Base-by-base conservation (phyloP, 2,797 vertebrate species). In the Helicolenus hilgendorfi region DNA sequence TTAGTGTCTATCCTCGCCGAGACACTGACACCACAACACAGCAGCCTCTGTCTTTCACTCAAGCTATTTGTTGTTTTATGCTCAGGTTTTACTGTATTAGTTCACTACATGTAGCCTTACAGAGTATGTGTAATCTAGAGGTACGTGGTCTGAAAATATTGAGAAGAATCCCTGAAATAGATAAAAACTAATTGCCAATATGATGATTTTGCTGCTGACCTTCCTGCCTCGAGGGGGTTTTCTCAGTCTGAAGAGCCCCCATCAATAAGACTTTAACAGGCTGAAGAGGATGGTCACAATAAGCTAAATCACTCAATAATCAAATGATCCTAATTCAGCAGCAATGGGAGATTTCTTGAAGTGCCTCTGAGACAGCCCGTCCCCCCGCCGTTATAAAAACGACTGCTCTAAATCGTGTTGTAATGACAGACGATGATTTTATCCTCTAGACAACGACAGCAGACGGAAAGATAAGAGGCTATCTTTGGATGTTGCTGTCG, bases 231-330 rank as follows among this genome's bases (percentile, higher is more conserved):
- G 3, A 18, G 2, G 58, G 53, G 22, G 27, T 69, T 77, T 70
- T 62, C 69, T 31, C 72, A 78, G 29, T 29, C 10, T 58, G 53
- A 72, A 41, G 24, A 71, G 58, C 0, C 14, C 29, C 22, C 41
- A 58, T 74, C 35, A n/a, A 71, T 68, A 74, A 75, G 60, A 63
- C 62, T 59, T 68, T 67, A 60, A 7, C 41, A 3, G 35, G 9
- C 63, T 83, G 49, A 78, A 70, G 56, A 35, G 67, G 33, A 56
- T 22, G 72, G 36, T 72, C 53, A 69, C 29, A 53, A 59, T 38
- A 31, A 36, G n/a, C 56, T 29, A 22, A 68, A 72, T 79, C 74
- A 41, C 60, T 79, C 20, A 72, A 38, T 81, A 81, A 84, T 89
- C 78, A 63, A 72, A 81, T 78, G 26, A 79, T 77, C 74, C 38